phyloP scores from a whole-genome alignment of 1,140 invertebrate genomes.

The Cylas formicarius region DNA sequence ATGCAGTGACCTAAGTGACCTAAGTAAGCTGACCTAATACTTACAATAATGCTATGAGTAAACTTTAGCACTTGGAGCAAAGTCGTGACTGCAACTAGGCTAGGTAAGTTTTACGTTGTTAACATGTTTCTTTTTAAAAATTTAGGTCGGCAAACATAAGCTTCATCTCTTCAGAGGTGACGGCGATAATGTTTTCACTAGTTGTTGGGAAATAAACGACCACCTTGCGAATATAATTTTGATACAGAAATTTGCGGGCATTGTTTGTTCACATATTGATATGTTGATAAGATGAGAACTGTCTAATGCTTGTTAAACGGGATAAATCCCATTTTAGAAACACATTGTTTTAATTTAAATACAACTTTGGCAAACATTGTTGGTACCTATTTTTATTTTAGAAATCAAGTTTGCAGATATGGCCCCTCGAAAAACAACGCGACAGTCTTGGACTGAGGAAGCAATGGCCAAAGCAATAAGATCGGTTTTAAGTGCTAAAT shows the following conservation, averaged over 20 bases:
- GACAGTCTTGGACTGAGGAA: too few species aligned
- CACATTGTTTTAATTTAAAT: background rate
- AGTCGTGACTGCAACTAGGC: too few species aligned
- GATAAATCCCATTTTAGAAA: conserved; percentile 3
- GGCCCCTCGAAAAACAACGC: too few species aligned
- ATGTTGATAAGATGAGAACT: background rate
- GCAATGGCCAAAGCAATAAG: too few species aligned
- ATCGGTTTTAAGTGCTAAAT: too few species aligned
- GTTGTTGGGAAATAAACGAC: conserved; percentile 1
- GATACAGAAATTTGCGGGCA: conserved; percentile 1
- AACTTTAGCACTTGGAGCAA: background rate
- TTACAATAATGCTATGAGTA: background rate
- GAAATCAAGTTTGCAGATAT: too few species aligned
- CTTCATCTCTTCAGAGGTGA: conserved; percentile 1
- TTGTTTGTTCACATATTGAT: conserved; percentile 4
- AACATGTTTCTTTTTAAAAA: conserved; percentile 1
- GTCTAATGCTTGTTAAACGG: background rate
- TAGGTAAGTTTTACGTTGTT: conserved; percentile 1
- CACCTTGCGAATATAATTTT: background rate
- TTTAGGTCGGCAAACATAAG: background rate
- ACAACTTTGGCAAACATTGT: background rate
- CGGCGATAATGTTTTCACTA: background rate
- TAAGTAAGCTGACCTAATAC: conserved; percentile 3
- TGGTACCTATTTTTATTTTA: too few species aligned
- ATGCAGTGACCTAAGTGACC: background rate